Conservation (phyloP, 2,888 invertebrate genomes). For the Ormia ochracea region DNA sequence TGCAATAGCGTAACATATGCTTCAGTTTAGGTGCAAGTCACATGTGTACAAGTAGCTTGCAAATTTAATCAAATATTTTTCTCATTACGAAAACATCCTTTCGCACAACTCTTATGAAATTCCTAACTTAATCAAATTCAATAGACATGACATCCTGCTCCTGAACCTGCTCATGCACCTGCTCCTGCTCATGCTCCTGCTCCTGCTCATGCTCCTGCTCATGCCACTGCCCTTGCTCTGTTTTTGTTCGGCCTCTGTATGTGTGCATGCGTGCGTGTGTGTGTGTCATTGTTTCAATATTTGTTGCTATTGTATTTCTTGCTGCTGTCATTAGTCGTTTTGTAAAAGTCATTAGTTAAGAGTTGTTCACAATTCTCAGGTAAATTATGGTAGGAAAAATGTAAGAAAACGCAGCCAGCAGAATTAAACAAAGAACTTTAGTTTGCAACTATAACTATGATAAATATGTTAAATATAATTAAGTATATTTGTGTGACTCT, state of each 20-base stretch:
- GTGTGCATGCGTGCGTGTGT: too few species aligned
- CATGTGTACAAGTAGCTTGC: not conserved
- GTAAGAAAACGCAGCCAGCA: not conserved
- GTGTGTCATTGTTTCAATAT: too few species aligned
- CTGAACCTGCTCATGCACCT: too few species aligned
- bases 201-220: too few species aligned
- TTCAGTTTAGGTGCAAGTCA: not conserved
- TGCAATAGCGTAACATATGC: constrained; percentile 9
- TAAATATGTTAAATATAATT: constrained; percentile 35
- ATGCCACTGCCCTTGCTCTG: too few species aligned
- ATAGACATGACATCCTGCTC: not conserved
- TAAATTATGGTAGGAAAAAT: constrained; percentile 14
- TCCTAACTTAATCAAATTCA: constrained; percentile 17
- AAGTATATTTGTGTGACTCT: not conserved
- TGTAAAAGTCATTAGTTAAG: constrained; percentile 32
- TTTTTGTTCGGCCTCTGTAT: too few species aligned
- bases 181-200: too few species aligned
- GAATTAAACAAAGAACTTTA: constrained; percentile 2
- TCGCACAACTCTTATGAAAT: constrained; percentile 9
- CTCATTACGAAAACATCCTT: not conserved
- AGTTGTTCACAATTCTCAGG: constrained; percentile 29
- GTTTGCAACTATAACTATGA: constrained; percentile 27
- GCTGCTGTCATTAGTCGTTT: constrained; percentile 11
- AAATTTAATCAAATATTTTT: constrained; percentile 23
- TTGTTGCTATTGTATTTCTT: not conserved